These are phyloP conservation scores for Amblyopsis rosae DNA, from an alignment of 2,113 vertebrate species.

Conservation along the genomic window DNA sequence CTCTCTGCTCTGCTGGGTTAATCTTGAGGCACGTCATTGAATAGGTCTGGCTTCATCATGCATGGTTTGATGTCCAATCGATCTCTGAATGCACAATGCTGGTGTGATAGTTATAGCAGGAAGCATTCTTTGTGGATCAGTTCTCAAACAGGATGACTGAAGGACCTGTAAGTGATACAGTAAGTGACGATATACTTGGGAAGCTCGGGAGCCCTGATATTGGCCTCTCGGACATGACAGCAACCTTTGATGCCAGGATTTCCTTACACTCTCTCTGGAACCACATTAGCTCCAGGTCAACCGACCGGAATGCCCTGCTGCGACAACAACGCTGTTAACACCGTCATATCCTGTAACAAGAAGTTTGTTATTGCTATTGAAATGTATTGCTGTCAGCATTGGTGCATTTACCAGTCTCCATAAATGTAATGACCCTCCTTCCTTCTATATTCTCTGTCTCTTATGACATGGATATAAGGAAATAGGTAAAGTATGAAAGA, in stretches of 20 bases:
- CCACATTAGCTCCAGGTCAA: slow-evolving; percentile 52
- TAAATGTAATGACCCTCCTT: slow-evolving; percentile 34
- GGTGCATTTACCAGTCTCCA: slow-evolving; percentile 34
- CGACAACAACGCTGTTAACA: slow-evolving; percentile 16
- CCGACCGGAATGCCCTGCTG: slow-evolving; percentile 29
- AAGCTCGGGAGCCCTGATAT: slow-evolving; percentile 16
- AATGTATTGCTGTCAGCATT: slow-evolving; percentile 55
- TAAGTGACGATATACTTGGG: slow-evolving; percentile 15
- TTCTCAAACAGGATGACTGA: slow-evolving; percentile 45
- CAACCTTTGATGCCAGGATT: slow-evolving; percentile 37
- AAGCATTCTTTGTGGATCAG: slow-evolving; percentile 35
- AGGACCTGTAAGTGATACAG: slow-evolving; percentile 19
- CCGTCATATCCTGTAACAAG: slow-evolving; percentile 55
- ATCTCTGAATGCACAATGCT: slow-evolving; percentile 48
- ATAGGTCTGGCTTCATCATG: slow-evolving; percentile 4
- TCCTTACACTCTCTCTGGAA: slow-evolving; percentile 17
- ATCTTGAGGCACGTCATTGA: neutral
- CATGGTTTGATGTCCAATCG: slow-evolving; percentile 44
- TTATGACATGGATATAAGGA: slow-evolving; percentile 19
- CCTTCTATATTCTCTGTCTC: slow-evolving; percentile 27
- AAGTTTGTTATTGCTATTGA: slow-evolving; percentile 44
- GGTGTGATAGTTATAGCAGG: slow-evolving; percentile 28
- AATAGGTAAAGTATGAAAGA: slow-evolving; percentile 44
- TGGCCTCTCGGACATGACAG: slow-evolving; percentile 11
- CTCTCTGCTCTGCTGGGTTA: neutral